Base-by-base conservation (phyloP, 2,797 vertebrate species). In the Ataeniobius toweri region DNA sequence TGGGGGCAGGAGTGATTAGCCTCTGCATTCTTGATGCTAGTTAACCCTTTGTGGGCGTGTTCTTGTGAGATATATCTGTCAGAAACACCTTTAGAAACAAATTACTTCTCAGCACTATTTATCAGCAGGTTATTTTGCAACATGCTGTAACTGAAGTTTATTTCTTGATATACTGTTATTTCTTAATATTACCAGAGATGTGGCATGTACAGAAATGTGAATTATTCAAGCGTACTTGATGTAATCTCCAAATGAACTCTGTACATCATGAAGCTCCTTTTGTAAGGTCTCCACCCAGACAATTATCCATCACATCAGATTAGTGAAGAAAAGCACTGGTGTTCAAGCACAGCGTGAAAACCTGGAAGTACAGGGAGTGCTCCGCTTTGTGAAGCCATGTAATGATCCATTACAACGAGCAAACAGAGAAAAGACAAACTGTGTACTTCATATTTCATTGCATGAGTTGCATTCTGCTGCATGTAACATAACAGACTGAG, bases 211-310 rank as follows among this genome's bases (percentile, higher is more conserved):
- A 7, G 63, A 83, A 75, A 76, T 65, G 67, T 70, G 61, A 59
- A 65, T 76, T 50, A 73, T 63, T 18, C 3, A 0, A 59, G 53
- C 83, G 76, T 72, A 50, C 22, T 36, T 82, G 51, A 74, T 81
- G 44, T 72, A 65, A 82, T 83, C 75, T 76, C 39, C 46, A 59
- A 36, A 28, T 84, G 77, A 86, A 79, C 69, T 76, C n/a, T 83
- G 58, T 46, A 69, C 31, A 18, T 76, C 53, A 58, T 73, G 51
- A 80, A 80, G 71, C 51, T 77, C 53, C 73, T 46, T 75, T 77
- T 74, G 76, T 78, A 63, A 79, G 65, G 68, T 71, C 50, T 73
- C 77, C 75, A 79, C 56, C 75, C 48, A 77, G 76, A 79, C 61
- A 83, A 63, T 83, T 74, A 83, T 80, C 56, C 68, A 59, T 28